phyloP scores from a whole-genome alignment of 2,797 vertebrate genomes.

The Choloepus didactylus region DNA sequence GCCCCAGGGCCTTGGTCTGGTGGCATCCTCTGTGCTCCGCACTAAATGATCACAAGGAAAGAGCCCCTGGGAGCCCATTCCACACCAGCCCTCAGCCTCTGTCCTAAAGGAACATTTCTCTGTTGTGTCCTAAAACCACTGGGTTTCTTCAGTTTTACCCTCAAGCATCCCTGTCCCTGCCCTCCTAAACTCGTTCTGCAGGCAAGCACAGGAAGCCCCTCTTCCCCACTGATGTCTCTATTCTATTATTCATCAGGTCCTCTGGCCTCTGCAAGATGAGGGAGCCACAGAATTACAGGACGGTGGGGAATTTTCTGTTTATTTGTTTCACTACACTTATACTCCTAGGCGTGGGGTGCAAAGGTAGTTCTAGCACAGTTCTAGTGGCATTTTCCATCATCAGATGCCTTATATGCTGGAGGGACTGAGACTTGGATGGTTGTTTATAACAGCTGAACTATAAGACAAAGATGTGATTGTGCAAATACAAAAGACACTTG shows the following conservation, averaged over 20 bases:
- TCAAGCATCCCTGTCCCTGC: neutral
- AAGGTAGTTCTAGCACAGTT: neutral
- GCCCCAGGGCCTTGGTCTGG: neutral
- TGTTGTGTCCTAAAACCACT: neutral
- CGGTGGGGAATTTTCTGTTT: neutral
- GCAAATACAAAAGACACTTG: constrained; percentile 50
- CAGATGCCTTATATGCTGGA: neutral
- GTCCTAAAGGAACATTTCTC: neutral
- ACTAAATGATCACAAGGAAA: neutral
- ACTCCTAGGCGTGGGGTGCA: neutral
- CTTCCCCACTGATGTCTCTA: neutral
- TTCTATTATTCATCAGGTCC: neutral
- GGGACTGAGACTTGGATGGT: neutral
- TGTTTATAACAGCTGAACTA: neutral
- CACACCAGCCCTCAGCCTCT: neutral
- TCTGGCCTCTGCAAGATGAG: neutral
- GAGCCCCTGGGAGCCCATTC: neutral
- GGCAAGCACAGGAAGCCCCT: neutral
- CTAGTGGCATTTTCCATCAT: neutral
- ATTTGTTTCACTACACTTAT: no score
- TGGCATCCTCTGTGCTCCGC: neutral
- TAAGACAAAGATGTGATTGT: constrained; percentile 63
- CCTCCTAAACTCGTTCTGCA: neutral
- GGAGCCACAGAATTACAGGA: neutral
- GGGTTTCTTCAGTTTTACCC: neutral